Percentiles rank a stretch among this genome's conserved stretches.
phyloP scores from a whole-genome alignment of 2,888 invertebrate species.

The Parascotia fuliginaria region DNA sequence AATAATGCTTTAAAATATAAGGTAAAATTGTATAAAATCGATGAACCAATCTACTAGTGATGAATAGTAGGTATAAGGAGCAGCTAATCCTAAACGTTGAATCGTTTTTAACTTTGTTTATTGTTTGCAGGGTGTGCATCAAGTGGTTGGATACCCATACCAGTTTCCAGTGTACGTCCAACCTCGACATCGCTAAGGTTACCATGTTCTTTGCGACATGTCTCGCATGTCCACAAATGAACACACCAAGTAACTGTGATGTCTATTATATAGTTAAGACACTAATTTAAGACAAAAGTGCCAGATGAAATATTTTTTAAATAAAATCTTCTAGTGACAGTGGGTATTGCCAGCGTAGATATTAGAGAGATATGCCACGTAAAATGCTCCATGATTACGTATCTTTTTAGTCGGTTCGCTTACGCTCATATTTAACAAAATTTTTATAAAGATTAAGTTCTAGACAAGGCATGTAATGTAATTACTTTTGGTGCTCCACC shows the following conservation, averaged over 20 bases:
- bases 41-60: no score
- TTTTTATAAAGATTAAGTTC: no score
- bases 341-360: not conserved
- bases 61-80: no score
- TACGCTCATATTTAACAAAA: no score
- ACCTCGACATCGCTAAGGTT: constrained; percentile 61
- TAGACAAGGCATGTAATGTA: no score
- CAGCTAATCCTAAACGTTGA: no score
- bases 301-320: constrained; percentile 62
- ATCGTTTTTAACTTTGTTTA: constrained; percentile 5
- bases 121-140: constrained; percentile 62
- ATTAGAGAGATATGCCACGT: not conserved
- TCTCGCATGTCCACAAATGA: constrained; percentile 29
- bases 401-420: no score
- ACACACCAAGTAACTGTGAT: constrained; percentile 59
- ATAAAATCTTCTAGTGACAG: constrained; percentile 22
- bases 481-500: no score
- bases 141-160: constrained; percentile 41
- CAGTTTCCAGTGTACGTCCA: constrained; percentile 70
- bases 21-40: no score
- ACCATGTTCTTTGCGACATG: constrained; percentile 40
- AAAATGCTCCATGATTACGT: no score
- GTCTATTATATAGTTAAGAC: constrained; percentile 58
- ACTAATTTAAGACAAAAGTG: constrained; percentile 74
- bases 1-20: no score